Conservation (phyloP, 2,888 invertebrate species). For the Drymonia ruficornis region DNA sequence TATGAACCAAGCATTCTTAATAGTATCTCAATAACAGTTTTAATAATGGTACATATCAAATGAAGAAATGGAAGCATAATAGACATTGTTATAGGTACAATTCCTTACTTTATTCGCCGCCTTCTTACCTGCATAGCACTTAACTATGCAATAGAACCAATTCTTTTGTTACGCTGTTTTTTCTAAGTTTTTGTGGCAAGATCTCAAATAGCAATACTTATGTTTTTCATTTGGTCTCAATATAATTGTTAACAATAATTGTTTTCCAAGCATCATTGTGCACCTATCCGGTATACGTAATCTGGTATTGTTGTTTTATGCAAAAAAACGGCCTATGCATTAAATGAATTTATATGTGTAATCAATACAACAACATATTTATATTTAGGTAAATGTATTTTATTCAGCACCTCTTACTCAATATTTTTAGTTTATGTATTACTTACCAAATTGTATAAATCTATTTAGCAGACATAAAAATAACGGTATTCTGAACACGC, state of each 20-base stretch:
- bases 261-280: slow-evolving; percentile 48
- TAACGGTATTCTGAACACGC: too few species aligned
- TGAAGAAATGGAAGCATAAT: too few species aligned
- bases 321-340: background rate
- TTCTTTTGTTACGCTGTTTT: slow-evolving; percentile 48
- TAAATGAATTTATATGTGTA: background rate
- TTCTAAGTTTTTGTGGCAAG: slow-evolving; percentile 42
- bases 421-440: too few species aligned
- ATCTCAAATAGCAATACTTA: slow-evolving; percentile 23
- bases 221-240: slow-evolving; percentile 32
- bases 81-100: too few species aligned
- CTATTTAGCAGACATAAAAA: too few species aligned
- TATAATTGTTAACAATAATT: slow-evolving; percentile 49
- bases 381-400: too few species aligned
- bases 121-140: slow-evolving; percentile 39
- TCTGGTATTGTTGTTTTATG: slow-evolving; percentile 27
- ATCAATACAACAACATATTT: too few species aligned
- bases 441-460: too few species aligned
- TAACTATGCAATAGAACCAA: slow-evolving; percentile 34
- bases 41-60: too few species aligned
- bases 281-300: slow-evolving; percentile 32
- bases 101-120: slow-evolving; percentile 19
- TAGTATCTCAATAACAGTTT: too few species aligned
- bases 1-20: too few species aligned
- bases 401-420: too few species aligned